Evolutionary conservation across 2,113 vertebrate genomes (phyloP), one percentile per base, ranked within the genome.

Genomic region (Ptilonorhynchus violaceus): DNA sequence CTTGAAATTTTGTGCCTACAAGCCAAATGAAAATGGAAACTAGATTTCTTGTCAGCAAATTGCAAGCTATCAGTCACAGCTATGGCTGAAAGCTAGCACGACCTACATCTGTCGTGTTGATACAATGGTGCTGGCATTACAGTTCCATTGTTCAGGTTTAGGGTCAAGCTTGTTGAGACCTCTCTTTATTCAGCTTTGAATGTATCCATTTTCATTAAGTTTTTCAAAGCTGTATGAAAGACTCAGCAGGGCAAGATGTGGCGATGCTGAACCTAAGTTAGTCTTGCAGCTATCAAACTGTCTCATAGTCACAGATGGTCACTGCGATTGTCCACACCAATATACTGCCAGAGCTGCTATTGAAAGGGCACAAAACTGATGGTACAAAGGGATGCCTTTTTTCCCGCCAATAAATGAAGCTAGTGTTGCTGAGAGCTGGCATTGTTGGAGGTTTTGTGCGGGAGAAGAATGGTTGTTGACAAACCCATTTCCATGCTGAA

Each of bases 171-270:
- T 95, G 53, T 85, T 77, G 92, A 90, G 94, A 93, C 94, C 94
- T 94, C 89, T 94, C 93, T 93, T 96, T 79, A 80, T 95, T 95
- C 58, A 85, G 84, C 81, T 92, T 66, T 91, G 68, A 97, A 96
- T 91, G 93, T 97, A 95, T 98, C 94, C 96, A 88, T 97, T 97
- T 98, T 93, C 60, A 68, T 92, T 56, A 96, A 88, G 92, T 79
- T 95, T 97, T 96, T 97, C 83, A 96, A 90, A 97, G 93, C 35
- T 37, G 10, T 74, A 63, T 94, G 92, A 96, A 97, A 96, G 95
- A 85, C 86, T 93, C 89, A 89, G 86, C 76, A 74, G 85, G 93
- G 82, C 77, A 87, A 89, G 73, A 66, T 52, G 64, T 87, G 89
- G 42, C 6, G 2, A 23, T 74, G 74, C 73, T 15, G n/a, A 88